phyloP scores from a whole-genome alignment of 2,113 vertebrate species.

The Oophaga pumilio region DNA sequence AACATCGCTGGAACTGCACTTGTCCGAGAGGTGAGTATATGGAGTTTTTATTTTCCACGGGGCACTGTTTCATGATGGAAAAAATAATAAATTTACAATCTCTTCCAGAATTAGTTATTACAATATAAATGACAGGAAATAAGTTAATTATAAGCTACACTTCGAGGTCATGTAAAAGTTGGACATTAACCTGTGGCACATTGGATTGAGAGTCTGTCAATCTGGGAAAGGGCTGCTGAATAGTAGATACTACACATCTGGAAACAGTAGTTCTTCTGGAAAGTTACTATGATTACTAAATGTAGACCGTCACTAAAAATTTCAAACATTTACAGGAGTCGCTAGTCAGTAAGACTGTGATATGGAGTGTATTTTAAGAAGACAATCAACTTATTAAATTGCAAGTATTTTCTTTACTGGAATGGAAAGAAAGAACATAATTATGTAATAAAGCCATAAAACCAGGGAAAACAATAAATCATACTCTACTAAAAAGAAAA shows the following conservation, averaged over 20 bases:
- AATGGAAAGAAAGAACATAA: not conserved
- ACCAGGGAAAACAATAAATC: not conserved
- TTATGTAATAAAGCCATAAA: not conserved
- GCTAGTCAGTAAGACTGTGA: not conserved
- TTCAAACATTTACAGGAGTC: not conserved
- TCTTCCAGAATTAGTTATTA: not conserved
- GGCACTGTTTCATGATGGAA: not conserved
- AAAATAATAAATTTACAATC: not conserved
- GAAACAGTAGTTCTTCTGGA: not conserved
- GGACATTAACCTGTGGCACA: not conserved
- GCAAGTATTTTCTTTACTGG: not conserved
- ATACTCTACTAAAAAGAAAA: too few relatives aligned
- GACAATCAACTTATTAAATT: not conserved
- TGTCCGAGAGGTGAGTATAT: too few relatives aligned
- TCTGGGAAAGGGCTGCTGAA: not conserved
- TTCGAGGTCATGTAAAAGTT: not conserved
- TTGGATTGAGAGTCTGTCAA: not conserved
- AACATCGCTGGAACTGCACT: too few relatives aligned
- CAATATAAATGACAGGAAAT: not conserved
- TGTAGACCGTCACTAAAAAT: not conserved
- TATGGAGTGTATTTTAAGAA: not conserved
- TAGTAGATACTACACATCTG: not conserved
- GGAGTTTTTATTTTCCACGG: too few relatives aligned
- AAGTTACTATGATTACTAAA: not conserved
- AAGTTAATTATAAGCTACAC: not conserved